Evolutionary conservation across 2,888 invertebrate genomes (phyloP), one percentile per base, ranked within the genome.

Genomic region (Idaea dimidiata): DNA sequence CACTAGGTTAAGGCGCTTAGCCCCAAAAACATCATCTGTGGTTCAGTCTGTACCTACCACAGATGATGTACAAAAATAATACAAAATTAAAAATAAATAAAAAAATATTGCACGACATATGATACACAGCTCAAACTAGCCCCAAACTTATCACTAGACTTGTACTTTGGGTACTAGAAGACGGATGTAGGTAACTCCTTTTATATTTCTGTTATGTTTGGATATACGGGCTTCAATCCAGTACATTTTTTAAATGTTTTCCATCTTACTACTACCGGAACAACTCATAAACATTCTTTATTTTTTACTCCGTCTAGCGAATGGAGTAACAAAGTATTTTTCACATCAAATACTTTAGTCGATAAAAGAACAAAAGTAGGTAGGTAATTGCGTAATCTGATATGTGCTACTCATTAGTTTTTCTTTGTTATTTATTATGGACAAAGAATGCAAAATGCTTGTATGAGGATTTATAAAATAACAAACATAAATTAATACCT

Each of bases 211-310:
- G n/a, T n/a, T n/a, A 43, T 2, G 43, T 43, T 43, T 8, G 5
- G 3, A 43, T 0, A 43, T 43, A 43, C 14, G 43, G 1, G 10
- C 43, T 14, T 43, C 7, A 7, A 43, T 14, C 10, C 14, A 24
- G 24, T 10, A 43, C 10, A 14, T 43, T 43, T 43, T 14, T 14
- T 43, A 14, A 43, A 43, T 2, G 10, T 43, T 43, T 43, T 43
- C 43, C 43, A 43, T 43, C 43, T 43, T 43, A 43, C 43, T 43
- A 43, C 43, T 43, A 43, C 43, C 43, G 43, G 43, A 43, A 43
- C 43, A 43, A 43, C 43, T 43, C 43, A 43, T 43, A 43, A 43
- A 43, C 43, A 43, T 43, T 43, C 43, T 43, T 43, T 14, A 14
- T 43, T 43, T 43, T 43, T 43, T 7, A 43, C 8, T 10, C 8